Evolutionary conservation across 2,888 invertebrate genomes (phyloP), one percentile per base, ranked within the genome.

Genomic region (Chymomyza amoena): DNA sequence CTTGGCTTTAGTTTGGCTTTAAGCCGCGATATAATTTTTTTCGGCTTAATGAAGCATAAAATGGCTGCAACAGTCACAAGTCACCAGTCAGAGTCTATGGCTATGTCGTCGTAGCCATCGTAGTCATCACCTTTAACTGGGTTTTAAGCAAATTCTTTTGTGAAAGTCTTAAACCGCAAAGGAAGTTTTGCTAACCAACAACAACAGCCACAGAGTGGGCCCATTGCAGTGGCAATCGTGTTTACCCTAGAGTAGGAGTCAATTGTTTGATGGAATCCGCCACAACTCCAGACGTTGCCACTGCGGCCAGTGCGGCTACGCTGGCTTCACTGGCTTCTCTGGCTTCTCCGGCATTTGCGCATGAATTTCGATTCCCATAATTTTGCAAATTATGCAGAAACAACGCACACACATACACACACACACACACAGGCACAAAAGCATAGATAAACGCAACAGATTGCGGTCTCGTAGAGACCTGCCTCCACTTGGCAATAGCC

Each of bases 31-130:
- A 80, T 81, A 79, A 84, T 88, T 81, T 45, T 45, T 84, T 74
- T 78, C 32, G 76, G 80, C 88, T 76, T 89, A 89, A 87, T 87
- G 86, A 89, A 86, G 88, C 89, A 84, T 81, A 80, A 78, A 87
- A 86, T 84, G 76, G 76, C 77, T 70, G 73, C 69, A 68, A 56
- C 57, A 57, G 20, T 25, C 20, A 20, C 57, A 25, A 57, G 15
- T 57, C 39, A 10, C 18, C 16, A 18, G 36, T 4, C 57, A 25
- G 57, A 18, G 25, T 25, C 25, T 25, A 25, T 25, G 25, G 0
- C 20, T 20, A 20, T 20, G 20, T 32, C 36, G 32, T 7, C 36
- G 39, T n/a, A 32, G 6, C 5, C 51, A 25, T 45, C 61, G 51
- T 68, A 74, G 79, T 73, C 70, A 77, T 54, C 54, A 20, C 54